A percentile compares a stretch with the other conserved stretches of the same genome.
phyloP scores from a whole-genome alignment of 2,797 vertebrate genomes.

The Oreonectes daqikongensis region DNA sequence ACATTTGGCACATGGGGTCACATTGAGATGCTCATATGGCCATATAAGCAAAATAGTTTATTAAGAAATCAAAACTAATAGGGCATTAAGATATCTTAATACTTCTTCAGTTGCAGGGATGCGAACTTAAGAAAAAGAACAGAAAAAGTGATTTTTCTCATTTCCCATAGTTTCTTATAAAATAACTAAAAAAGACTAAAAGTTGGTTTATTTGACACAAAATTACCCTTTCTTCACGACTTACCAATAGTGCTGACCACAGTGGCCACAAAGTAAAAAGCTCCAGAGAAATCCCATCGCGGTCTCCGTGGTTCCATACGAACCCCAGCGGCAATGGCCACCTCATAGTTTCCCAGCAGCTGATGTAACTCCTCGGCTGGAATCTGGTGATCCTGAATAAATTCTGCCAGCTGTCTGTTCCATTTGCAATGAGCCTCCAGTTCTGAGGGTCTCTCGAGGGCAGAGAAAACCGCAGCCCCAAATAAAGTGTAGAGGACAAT shows the following conservation, averaged over 20 bases:
- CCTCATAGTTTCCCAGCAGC: conserved; percentile 65
- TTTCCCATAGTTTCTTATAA: no score
- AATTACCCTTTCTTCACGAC: no score
- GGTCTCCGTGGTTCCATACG: conserved; percentile 57
- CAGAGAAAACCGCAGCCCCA: conserved; percentile 70
- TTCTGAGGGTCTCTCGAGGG: conserved; percentile 66
- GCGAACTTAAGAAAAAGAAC: no score
- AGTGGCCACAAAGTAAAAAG: conserved; percentile 72
- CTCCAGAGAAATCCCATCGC: conserved; percentile 68
- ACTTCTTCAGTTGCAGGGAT: no score
- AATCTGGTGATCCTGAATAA: conserved; percentile 59
- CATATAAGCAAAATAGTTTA: no score
- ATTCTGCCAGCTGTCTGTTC: conserved; percentile 58
- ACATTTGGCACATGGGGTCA: no score
- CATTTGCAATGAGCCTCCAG: conserved; percentile 63
- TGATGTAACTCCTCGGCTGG: conserved; percentile 54
- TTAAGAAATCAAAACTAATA: no score
- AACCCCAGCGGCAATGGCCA: conserved; percentile 62
- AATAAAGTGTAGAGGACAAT: conserved; percentile 69
- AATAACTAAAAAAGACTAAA: no score
- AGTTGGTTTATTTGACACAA: no score
- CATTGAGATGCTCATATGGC: no score
- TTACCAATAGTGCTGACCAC: conserved; percentile 73
- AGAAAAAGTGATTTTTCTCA: no score
- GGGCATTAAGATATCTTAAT: no score